Base-by-base conservation (phyloP, 2,797 vertebrate species). In the Gadopsis marmoratus region DNA sequence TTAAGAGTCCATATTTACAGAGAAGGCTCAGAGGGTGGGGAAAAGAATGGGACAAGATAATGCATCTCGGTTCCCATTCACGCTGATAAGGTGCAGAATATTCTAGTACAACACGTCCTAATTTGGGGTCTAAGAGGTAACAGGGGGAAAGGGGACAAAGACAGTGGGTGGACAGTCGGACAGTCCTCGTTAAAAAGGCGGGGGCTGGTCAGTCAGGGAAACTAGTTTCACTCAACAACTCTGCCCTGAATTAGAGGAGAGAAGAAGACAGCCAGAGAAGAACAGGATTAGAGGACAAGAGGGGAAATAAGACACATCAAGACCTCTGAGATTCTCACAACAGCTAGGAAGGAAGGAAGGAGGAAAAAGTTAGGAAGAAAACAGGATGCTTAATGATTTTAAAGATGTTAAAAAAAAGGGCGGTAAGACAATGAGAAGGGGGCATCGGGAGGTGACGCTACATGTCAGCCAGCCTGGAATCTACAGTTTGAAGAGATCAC, bases 171-270 rank as follows among this genome's bases (percentile, higher is more conserved):
- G 92, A 95, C 85, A 95, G 91, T 93, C 76, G 93, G 90, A 94
- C 86, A 95, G 92, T 95, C 94, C 91, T 94, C 90, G 91, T 94
- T 90, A 92, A 94, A 94, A 95, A 93, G 93, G 93, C 89, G 76
- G 93, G 94, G 91, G 91, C 89, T 92, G 95, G 93, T 96, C 96
- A 96, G 94, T 96, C 96, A 92, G 95, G 96, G 93, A 96, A 96
- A 95, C 96, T 96, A 96, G 95, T 96, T 93, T 96, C 96, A 94
- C 95, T 96, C 96, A 96, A 96, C 94, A 96, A 96, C 88, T 96
- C 95, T 95, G 94, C 95, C 95, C 96, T 96, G 93, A 95, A 96
- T 96, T 95, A 95, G 90, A 95, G 91, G 88, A 95, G 93, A 96
- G 90, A 95, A 95, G 93, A 95, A 96, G 92, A 96, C 80, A 96